Evolutionary conservation across 2,797 vertebrate species (phyloP), one percentile per base, ranked within the genome.

Genomic region (Peromyscus melanophrys): DNA sequence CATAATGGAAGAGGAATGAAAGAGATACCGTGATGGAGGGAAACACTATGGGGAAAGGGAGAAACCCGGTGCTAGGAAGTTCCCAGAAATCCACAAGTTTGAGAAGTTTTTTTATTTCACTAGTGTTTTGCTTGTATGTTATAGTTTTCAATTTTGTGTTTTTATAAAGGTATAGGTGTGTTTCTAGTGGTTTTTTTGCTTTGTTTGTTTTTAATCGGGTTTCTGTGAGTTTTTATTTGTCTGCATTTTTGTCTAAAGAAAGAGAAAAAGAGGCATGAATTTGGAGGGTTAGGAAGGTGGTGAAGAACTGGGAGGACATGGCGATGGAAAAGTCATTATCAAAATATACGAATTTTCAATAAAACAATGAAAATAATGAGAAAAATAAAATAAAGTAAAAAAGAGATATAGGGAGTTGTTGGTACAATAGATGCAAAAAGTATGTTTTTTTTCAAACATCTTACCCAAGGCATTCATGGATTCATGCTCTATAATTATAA

Each of bases 351-450:
- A 83, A 63, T 46, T 46, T 21, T 85, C 11, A 67, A 46, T 46
- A 27, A 76, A 46, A 76, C 12, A 13, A 34, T 67, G 61, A 23
- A 49, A 85, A 2, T n/a, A 49, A 85, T 13, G 29, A 84, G 82
- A 65, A 85, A 61, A 40, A 13, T 37, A 57, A 31, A 83, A 19
- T 16, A 81, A 83, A 43, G 2, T 61, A 29, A 29, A 43, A 19
- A 67, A 16, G 4, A 1, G 12, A 43, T 55, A 4, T 37, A 6
- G 1, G 25, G 4, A 65, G 6, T 6, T 19, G 0, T 46, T 59
- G 21, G 21, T 61, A 49, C 1, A 77, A 96, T 71, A 6, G 57
- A 67, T 61, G 73, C 13, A 43, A 40, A 75, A 43, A 40, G 9
- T 12, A 25, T 40, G 73, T 31, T 94, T 59, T 4, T 40, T 75